phyloP scores from a whole-genome alignment of 2,113 vertebrate species.

The Empidonax traillii region DNA sequence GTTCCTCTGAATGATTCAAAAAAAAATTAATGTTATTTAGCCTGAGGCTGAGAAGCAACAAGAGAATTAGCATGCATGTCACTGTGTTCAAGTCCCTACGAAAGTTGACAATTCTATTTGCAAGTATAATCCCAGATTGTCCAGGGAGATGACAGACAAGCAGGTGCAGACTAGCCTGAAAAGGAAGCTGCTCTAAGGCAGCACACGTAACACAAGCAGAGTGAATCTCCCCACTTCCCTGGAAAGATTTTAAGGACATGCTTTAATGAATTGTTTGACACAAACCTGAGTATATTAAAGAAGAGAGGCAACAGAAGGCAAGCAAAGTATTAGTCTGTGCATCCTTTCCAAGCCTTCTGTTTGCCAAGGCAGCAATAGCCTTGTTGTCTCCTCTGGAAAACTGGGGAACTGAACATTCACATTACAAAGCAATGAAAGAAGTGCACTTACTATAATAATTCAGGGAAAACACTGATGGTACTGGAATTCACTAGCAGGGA shows the following conservation, averaged over 20 bases:
- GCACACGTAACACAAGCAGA: neutral
- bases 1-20: neutral
- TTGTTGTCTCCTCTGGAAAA: slow-evolving; percentile 7
- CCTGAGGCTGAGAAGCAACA: slow-evolving; percentile 24
- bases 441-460: neutral
- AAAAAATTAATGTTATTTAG: slow-evolving; percentile 30
- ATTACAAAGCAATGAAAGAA: slow-evolving; percentile 2
- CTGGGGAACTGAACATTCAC: neutral
- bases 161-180: slow-evolving; percentile 9
- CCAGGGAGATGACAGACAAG: slow-evolving; percentile 45
- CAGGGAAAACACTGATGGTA: neutral
- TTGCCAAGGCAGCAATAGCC: neutral
- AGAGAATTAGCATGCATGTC: slow-evolving; percentile 55
- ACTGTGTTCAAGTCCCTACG: neutral
- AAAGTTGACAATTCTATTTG: slow-evolving; percentile 54
- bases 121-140: slow-evolving; percentile 60
- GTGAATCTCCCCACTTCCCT: neutral
- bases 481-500: slow-evolving; percentile 4
- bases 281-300: neutral
- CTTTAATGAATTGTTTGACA: neutral
- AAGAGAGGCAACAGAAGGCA: neutral
- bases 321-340: neutral
- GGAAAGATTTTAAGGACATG: neutral
- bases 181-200: neutral
- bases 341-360: neutral